phyloP scores from a whole-genome alignment of 2,797 vertebrate species.

The Lepilemur septentrionalis region DNA sequence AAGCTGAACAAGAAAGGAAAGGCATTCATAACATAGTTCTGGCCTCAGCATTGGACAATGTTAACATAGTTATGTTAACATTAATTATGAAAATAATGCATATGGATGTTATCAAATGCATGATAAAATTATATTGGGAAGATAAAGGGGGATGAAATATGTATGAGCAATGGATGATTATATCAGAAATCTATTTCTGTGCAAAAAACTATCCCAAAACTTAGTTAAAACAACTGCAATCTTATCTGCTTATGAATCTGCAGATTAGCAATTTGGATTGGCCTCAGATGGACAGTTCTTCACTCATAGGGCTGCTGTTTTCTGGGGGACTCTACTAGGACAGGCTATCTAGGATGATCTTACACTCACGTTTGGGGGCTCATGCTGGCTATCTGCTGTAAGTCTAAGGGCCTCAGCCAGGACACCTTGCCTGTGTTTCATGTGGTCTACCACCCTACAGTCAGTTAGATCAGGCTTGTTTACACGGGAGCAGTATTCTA shows the following conservation, averaged over 20 bases:
- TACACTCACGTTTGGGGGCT: not conserved
- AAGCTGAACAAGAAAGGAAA: not conserved
- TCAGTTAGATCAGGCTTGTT: not conserved
- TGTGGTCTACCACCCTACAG: not conserved
- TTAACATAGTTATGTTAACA: not conserved
- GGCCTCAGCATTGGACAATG: not conserved
- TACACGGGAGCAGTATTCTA: not conserved
- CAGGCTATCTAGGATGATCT: not conserved
- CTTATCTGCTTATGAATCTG: not conserved
- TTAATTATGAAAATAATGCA: conserved; percentile 13
- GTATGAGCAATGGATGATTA: not conserved
- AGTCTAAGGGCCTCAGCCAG: not conserved
- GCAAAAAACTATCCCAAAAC: not conserved
- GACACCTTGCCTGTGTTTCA: not conserved
- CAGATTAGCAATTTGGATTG: not conserved
- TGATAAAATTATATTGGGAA: not conserved
- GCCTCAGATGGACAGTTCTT: not conserved
- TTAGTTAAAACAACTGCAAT: not conserved
- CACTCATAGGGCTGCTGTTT: not conserved
- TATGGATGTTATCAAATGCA: not conserved
- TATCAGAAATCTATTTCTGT: not conserved
- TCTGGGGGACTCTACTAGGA: not conserved
- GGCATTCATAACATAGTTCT: not conserved
- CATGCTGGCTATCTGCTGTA: not conserved
- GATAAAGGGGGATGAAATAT: not conserved